Evolutionary conservation across 2,888 invertebrate species (phyloP).

Genomic region (Acanthosepion esculentum): DNA sequence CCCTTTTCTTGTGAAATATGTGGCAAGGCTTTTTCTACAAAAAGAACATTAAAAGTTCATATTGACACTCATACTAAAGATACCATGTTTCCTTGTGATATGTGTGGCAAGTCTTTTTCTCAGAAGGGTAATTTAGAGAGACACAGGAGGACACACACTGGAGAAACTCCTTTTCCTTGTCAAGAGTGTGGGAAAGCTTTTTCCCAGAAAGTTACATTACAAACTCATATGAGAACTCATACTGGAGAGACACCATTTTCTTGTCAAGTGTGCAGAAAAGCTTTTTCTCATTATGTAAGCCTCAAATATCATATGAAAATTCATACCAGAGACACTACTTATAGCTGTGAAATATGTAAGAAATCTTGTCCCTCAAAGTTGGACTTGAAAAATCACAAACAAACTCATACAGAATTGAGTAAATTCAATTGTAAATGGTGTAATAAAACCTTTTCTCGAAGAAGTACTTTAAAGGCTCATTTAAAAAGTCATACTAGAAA

Average conservation of each 20-base stretch:
- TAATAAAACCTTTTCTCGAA: neutral
- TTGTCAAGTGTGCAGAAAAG: neutral
- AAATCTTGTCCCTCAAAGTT: neutral
- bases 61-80: neutral
- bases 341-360: neutral
- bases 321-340: neutral
- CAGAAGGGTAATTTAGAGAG: neutral
- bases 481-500: neutral
- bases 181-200: neutral
- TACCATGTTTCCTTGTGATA: neutral
- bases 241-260: neutral
- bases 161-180: neutral
- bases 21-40: neutral
- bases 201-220: neutral
- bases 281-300: neutral
- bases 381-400: neutral
- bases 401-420: neutral
- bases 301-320: neutral
- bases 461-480: neutral
- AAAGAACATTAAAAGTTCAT: neutral
- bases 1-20: neutral
- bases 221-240: neutral
- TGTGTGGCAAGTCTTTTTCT: neutral
- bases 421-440: neutral
- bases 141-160: neutral